Evolutionary conservation across 2,797 vertebrate species (phyloP), one percentile per base, ranked within the genome.

Genomic region (Anableps anableps): DNA sequence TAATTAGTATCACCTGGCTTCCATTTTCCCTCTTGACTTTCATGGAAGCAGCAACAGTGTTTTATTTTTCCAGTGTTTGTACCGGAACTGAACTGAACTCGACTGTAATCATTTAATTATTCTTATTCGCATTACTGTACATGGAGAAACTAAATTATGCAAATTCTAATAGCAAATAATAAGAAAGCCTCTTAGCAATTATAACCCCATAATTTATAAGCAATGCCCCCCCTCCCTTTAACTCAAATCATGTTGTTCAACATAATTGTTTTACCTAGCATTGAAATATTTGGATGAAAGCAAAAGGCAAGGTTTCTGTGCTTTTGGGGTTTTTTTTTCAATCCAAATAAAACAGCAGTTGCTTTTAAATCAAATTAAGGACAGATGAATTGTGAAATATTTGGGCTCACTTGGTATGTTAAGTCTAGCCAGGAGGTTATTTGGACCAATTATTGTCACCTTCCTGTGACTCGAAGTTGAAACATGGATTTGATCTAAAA

Each of bases 381-480:
- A 23, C 80, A 23, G 85, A 83, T 78, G 70, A 17, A 72, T 62
- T 31, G 11, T 66, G 14, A 76, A 77, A 70, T 70, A 81, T 88
- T 80, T 79, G 64, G 84, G 70, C 72, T 51, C 10, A 10, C 48
- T 76, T 86, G 74, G 11, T 48, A 48, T 75, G 81, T 58, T n/a
- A 8, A 38, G 11, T 62, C 60, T 62, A 34, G 29, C 68, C 38
- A n/a, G 74, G 55, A 51, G 80, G 80, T 53, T 48, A 79, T 88
- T 83, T 89, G 64, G 76, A 77, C 74, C 45, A 26, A 72, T 84
- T 78, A 80, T 8, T 19, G n/a, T 88, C 85, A 80, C 21, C 51
- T 38, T 53, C 50, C 72, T 19, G 53, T 77, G 55, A 80, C 76
- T 82, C 70, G 34, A 64, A 45, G 80, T 81, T 41, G 47, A n/a